Evolutionary conservation across 92 coral and sea anemone genomes (phyloP), one percentile per base, ranked within the genome.

Genomic region (Epizoanthus scotinus): DNA sequence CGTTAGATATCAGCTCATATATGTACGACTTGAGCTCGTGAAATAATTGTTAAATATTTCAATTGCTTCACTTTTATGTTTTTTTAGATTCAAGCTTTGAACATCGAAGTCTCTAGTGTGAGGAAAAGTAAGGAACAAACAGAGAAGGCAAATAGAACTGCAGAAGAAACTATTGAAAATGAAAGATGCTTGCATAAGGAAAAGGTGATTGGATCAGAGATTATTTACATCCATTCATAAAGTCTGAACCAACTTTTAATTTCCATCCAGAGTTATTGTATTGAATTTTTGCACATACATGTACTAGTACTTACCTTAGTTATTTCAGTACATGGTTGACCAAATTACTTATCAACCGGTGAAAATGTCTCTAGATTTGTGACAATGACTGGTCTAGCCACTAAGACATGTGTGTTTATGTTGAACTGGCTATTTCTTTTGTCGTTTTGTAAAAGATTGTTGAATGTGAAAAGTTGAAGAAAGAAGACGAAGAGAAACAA

Each of bases 101-200:
- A 12, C 78, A 27, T 22, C n/a, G 78, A 71, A 71, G 47, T 71
- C 53, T 27, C 59, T 29, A 27, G 27, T 28, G 28, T 71, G 47
- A 71, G 62, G 31, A 71, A 71, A 53, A 71, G 78, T 38, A 50
- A 15, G 24, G 42, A 26, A 26, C 61, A 52, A 27, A 7, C 62
- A 8, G 62, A 50, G 15, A 63, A 71, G 55, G 63, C 78, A 6
- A 52, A 71, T 19, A 71, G 28, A 26, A 28, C 78, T 71, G 62
- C 78, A 26, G 63, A 71, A 71, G 78, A 71, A 71, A 71, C 78
- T 47, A 50, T 71, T 3, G 78, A 71, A 53, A 26, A 38, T 40
- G 78, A 71, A 71, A 71, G 78, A 71, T 14, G 24, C 31, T 25
- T 71, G 62, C 78, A 71, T 38, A 71, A 29, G 18, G 78, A 71